Evolutionary conservation across 2,113 vertebrate genomes (phyloP).

Genomic region (Origma solitaria): DNA sequence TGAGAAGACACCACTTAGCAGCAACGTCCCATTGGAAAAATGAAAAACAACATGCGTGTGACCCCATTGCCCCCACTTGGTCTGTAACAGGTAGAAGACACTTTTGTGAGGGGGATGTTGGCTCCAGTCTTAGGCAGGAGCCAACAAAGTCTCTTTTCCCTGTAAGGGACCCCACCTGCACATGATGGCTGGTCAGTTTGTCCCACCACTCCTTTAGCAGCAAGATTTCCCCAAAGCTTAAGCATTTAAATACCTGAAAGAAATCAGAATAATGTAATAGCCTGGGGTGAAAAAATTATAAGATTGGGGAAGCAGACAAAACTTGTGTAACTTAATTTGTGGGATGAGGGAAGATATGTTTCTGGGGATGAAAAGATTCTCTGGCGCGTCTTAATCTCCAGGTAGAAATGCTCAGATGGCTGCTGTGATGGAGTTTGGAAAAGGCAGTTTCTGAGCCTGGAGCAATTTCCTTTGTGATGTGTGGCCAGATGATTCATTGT

Average conservation of each 20-base stretch:
- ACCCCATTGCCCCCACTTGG: neutral
- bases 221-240: neutral
- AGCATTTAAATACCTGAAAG: neutral
- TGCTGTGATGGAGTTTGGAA: neutral
- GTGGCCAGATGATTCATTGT: neutral
- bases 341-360: neutral
- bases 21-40: neutral
- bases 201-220: neutral
- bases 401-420: neutral
- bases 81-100: neutral
- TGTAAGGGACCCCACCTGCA: neutral
- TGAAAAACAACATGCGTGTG: neutral
- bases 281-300: neutral
- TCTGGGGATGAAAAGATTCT: neutral
- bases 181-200: neutral
- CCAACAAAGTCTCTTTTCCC: neutral
- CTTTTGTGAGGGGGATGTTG: neutral
- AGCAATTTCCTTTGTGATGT: constrained; percentile 3
- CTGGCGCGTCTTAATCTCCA: neutral
- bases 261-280: neutral
- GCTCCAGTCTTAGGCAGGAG: neutral
- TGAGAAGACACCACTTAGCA: neutral
- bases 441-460: constrained; percentile 20
- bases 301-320: neutral
- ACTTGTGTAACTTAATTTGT: neutral